Evolutionary conservation across 2,888 invertebrate species (phyloP).

Genomic region (Euphydryas editha): DNA sequence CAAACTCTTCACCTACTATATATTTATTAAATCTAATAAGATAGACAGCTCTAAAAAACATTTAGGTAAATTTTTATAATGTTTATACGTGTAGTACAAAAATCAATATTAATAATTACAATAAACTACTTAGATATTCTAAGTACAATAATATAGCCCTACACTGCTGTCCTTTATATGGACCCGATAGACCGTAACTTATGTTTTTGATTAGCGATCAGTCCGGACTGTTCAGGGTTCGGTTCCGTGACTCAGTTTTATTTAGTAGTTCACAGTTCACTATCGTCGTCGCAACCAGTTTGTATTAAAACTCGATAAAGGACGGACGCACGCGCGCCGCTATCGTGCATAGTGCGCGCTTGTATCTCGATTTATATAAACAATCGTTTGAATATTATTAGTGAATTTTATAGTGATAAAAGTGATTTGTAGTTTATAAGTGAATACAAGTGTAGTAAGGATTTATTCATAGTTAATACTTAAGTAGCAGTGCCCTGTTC

Average conservation of each 20-base stretch:
- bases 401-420: constrained; percentile 64
- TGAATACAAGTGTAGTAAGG: constrained; percentile 56
- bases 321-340: constrained; percentile 63
- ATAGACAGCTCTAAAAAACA: no score
- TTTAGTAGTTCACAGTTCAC: constrained; percentile 61
- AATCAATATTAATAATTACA: constrained; percentile 1
- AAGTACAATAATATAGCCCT: constrained; percentile 25
- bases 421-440: constrained; percentile 53
- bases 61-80: no score
- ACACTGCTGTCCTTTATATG: constrained; percentile 53
- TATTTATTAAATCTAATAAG: no score
- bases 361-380: constrained; percentile 59
- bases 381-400: constrained; percentile 52
- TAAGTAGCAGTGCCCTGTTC: constrained; percentile 55
- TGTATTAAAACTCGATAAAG: constrained; percentile 60
- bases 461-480: constrained; percentile 62
- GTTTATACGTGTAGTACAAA: no score
- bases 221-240: constrained; percentile 70
- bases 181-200: constrained; percentile 66
- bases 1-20: no score
- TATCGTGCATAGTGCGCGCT: constrained; percentile 54
- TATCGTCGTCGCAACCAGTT: constrained; percentile 60
- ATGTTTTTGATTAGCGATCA: constrained; percentile 64
- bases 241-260: constrained; percentile 73
- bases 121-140: background rate